phyloP scores from a whole-genome alignment of 92 coral and sea anemone species.

The Umimayanthus chanpuru region DNA sequence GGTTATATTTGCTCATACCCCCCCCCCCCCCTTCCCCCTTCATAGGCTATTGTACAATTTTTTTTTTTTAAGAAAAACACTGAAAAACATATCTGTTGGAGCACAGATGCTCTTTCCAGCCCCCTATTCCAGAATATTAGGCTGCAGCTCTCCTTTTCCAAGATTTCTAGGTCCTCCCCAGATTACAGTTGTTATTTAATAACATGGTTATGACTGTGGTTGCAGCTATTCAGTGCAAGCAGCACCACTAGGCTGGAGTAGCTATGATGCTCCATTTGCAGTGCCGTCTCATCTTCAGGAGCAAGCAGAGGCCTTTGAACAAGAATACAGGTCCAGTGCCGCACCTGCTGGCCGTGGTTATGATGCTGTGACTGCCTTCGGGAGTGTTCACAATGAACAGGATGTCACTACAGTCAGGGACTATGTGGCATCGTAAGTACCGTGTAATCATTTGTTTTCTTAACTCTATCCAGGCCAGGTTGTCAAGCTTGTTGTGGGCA shows the following conservation, averaged over 20 bases:
- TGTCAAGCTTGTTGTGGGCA: too few relatives aligned
- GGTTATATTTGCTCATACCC: too few relatives aligned
- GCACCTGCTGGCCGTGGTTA: neutral
- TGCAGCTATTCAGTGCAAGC: constrained; percentile 46
- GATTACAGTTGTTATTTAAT: too few relatives aligned
- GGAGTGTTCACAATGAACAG: constrained; percentile 42
- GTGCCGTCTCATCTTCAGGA: constrained; percentile 78
- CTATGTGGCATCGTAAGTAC: constrained; percentile 75
- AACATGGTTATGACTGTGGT: neutral
- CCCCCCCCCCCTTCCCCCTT: too few relatives aligned
- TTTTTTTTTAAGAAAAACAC: too few relatives aligned
- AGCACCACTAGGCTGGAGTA: constrained; percentile 79
- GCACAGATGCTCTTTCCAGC: too few relatives aligned
- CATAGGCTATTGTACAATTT: too few relatives aligned
- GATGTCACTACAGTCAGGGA: constrained; percentile 58
- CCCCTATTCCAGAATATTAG: too few relatives aligned
- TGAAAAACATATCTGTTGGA: too few relatives aligned
- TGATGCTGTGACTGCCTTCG: constrained; percentile 3
- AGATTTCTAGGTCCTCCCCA: neutral
- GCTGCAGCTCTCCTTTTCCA: neutral
- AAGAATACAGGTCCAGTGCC: constrained; percentile 47
- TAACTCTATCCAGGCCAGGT: neutral
- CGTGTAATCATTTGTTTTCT: neutral
- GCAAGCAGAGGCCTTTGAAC: constrained; percentile 72
- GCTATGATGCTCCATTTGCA: constrained; percentile 77